phyloP scores from a whole-genome alignment of 1,140 invertebrate genomes.

The Heliconius melpomene region DNA sequence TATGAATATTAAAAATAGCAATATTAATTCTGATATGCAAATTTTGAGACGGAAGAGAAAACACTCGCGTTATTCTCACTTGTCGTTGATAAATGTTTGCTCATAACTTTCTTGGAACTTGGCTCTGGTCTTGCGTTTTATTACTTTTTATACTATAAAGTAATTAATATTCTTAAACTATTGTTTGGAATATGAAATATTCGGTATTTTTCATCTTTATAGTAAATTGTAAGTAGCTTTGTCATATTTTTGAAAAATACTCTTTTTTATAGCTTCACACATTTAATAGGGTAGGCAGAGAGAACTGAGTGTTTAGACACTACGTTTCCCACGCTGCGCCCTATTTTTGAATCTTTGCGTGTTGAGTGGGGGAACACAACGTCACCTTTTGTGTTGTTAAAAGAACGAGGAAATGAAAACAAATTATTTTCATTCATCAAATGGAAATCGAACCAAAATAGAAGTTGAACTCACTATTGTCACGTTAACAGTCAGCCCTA shows the following conservation, averaged over 20 bases:
- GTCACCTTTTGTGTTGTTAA: too few species aligned
- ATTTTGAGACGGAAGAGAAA: constrained; percentile 23
- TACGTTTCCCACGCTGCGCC: too few species aligned
- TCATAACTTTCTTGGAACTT: constrained; percentile 27
- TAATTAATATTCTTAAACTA: not conserved
- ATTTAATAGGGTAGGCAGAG: too few species aligned
- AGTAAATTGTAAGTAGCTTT: not conserved
- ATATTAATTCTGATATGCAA: constrained; percentile 18
- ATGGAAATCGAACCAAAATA: too few species aligned
- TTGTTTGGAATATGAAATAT: constrained; percentile 1
- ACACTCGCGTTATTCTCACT: constrained; percentile 26
- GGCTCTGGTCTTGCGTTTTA: constrained; percentile 15
- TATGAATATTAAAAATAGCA: not conserved
- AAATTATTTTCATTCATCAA: too few species aligned
- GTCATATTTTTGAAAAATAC: too few species aligned
- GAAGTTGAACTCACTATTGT: too few species aligned
- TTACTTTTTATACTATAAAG: constrained; percentile 18
- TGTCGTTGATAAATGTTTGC: constrained; percentile 23
- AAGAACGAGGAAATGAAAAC: too few species aligned
- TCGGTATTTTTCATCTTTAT: not conserved
- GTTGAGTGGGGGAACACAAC: too few species aligned
- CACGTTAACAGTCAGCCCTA: not conserved
- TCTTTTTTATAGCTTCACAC: too few species aligned
- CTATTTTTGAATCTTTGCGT: too few species aligned
- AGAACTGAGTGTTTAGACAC: too few species aligned